Base-by-base conservation (phyloP, 2,113 vertebrate species). In the Eulemur macaco region DNA sequence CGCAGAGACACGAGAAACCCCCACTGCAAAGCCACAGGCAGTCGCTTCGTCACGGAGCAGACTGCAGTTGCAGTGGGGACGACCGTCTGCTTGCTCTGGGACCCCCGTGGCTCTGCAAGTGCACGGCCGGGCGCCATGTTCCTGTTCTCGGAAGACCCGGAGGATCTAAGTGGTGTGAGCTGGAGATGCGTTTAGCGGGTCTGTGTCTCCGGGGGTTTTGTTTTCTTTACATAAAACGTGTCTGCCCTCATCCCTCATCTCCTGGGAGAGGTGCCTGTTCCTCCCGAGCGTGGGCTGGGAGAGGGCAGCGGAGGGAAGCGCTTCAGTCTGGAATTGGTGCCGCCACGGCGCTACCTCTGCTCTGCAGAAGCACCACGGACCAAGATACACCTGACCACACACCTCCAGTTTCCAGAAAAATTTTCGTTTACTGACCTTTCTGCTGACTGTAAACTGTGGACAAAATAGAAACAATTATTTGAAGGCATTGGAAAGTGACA, bases 11-110 rank as follows among this genome's bases (percentile, higher is more conserved):
- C 0, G 15, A 8, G 52, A 29, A 34, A 11, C n/a, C n/a, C 7
- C 3, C 8, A 1, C 29, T 7, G 9, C 11, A 3, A 27, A 50
- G 31, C 60, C 31, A 31, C 3, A 0, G 2, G 21, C 25, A 27
- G 66, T 29, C 5, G n/a, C 42, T 64, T 69, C 64, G 52, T 42
- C 60, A 15, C 4, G 39, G 94, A 42, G 14, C 18, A 56, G 31
- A 11, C 25, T 1, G 0, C 2, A 0, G 21, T 27, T 56, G 89
- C 6, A 1, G 9, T 47, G 73, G 45, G 29, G 45, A 1, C 0
- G 3, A 12, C 1, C 0, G 21, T 20, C 45, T 27, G 6, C 56
- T 56, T 20, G 27, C 73, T 68, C 58, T 8, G 64, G 15, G 25
- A 60, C 39, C 15, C 58, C 52, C 1, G n/a, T 4, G 29, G 18